These are phyloP conservation scores for Oophaga sylvatica DNA, from an alignment of 2,797 vertebrate species.

Conservation along the genomic window DNA sequence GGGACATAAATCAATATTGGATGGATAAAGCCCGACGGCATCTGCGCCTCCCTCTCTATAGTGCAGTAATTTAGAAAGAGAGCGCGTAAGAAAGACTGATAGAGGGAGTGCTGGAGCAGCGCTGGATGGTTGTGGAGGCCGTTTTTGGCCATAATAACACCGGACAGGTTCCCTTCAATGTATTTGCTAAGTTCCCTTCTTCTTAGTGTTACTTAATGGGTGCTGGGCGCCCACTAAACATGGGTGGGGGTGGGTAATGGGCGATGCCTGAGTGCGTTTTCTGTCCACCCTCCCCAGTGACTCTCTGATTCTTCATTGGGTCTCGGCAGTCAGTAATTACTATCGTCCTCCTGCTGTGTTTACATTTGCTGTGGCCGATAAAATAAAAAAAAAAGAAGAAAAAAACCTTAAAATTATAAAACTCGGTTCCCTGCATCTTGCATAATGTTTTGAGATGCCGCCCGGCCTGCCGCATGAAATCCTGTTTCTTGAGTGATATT, in stretches of 20 bases:
- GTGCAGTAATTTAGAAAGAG: no score
- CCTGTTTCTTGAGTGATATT: constrained; percentile 24
- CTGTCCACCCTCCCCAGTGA: background rate
- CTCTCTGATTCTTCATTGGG: background rate
- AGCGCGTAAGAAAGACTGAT: no score
- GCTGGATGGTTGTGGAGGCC: no score
- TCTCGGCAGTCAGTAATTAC: background rate
- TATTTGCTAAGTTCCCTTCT: background rate
- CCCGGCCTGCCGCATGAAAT: constrained; percentile 29
- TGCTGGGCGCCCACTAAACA: constrained; percentile 11
- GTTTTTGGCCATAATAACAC: no score
- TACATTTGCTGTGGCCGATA: constrained; percentile 14
- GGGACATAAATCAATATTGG: no score
- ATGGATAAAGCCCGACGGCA: no score
- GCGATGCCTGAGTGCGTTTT: background rate
- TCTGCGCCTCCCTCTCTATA: no score
- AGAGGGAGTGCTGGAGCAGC: no score
- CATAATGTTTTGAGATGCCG: background rate
- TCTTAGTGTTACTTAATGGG: background rate
- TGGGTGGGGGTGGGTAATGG: background rate
- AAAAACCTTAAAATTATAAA: background rate
- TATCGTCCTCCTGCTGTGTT: constrained; percentile 3
- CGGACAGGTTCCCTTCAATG: no score
- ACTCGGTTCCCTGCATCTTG: constrained; percentile 6
- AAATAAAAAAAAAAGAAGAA: background rate